These are phyloP conservation scores for Limnephilus marmoratus DNA, from an alignment of 2,888 invertebrate genomes.

Conservation along the genomic window DNA sequence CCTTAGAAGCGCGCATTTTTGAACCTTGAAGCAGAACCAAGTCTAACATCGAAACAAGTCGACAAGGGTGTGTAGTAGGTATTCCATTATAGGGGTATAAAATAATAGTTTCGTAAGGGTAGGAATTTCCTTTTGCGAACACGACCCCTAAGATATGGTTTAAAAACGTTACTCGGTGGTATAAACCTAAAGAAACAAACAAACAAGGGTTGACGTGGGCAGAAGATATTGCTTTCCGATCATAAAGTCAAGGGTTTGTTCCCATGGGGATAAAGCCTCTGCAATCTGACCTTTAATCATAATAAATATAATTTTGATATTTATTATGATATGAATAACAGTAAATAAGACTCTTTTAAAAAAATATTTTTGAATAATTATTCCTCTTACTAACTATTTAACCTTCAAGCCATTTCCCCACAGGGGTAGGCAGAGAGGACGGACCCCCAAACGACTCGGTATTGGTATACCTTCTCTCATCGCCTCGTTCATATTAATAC, in stretches of 20 bases:
- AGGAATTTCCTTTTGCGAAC: neutral
- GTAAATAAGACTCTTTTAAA: too few species aligned
- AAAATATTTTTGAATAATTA: too few species aligned
- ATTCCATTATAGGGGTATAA: neutral
- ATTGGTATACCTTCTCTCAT: too few species aligned
- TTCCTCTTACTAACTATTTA: too few species aligned
- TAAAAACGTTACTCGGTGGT: neutral
- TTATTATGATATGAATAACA: too few species aligned
- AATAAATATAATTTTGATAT: neutral
- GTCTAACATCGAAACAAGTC: neutral
- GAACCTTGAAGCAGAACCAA: neutral
- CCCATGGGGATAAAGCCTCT: neutral
- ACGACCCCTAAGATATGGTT: neutral
- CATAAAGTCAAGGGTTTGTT: neutral
- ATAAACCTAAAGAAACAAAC: neutral
- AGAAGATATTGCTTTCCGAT: neutral
- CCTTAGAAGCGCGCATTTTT: neutral
- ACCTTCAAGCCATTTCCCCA: too few species aligned
- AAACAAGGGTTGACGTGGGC: neutral
- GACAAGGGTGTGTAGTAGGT: neutral
- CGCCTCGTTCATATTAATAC: too few species aligned
- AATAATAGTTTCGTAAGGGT: neutral
- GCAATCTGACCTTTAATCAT: neutral
- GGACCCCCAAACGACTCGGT: too few species aligned
- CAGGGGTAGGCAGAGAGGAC: too few species aligned